Evolutionary conservation across 1,140 invertebrate genomes (phyloP).

Genomic region (Temnothorax curvispinosus): DNA sequence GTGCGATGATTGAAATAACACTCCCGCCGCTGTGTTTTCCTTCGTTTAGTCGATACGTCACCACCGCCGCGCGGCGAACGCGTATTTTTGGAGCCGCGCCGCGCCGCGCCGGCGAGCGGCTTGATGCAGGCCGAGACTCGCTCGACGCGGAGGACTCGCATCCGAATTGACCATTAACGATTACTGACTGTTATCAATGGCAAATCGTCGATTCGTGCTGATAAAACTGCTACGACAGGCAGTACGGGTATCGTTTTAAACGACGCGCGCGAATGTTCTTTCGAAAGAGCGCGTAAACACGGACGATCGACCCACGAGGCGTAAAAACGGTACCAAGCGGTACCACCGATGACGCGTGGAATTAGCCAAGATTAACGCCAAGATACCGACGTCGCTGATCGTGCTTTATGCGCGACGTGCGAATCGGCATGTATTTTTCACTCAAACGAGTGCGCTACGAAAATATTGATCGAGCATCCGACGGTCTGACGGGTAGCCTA

Average conservation of each 20-base stretch:
- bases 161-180: constrained; percentile 38
- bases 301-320: neutral
- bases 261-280: neutral
- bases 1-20: constrained; percentile 78
- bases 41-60: constrained; percentile 74
- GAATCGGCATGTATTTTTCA: neutral
- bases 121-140: constrained; percentile 1
- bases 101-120: neutral
- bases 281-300: constrained; percentile 40
- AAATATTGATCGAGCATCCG: constrained; percentile 3
- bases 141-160: constrained; percentile 6
- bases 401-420: neutral
- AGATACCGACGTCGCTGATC: constrained; percentile 1
- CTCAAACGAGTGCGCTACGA: neutral
- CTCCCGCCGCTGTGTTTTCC: constrained; percentile 73
- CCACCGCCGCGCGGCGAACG: constrained; percentile 34
- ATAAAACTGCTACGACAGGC: constrained; percentile 13
- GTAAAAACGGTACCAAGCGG: constrained; percentile 19
- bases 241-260: neutral
- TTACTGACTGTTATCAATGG: constrained; percentile 35
- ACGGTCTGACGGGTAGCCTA: neutral
- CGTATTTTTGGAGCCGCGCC: constrained; percentile 72
- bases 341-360: constrained; percentile 9
- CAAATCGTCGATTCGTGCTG: constrained; percentile 38
- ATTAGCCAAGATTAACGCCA: constrained; percentile 39